phyloP scores from a whole-genome alignment of 2,888 invertebrate species.

The Bimastos eiseni region DNA sequence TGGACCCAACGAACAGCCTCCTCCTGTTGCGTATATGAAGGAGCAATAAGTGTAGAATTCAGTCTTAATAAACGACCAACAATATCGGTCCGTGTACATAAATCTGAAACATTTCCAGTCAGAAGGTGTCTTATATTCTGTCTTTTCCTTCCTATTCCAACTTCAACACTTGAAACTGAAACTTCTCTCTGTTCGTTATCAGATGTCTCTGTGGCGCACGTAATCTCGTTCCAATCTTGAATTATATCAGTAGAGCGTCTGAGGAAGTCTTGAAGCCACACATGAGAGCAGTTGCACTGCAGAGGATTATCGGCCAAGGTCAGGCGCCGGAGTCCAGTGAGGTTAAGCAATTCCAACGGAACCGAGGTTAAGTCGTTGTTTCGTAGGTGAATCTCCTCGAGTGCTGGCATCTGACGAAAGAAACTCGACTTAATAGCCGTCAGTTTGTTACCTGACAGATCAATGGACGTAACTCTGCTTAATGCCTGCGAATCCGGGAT shows the following conservation, averaged over 20 bases:
- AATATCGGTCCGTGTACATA: background rate
- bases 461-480: background rate
- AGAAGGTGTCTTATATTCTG: background rate
- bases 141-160: background rate
- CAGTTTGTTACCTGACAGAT: slow-evolving; percentile 2
- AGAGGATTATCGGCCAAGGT: background rate
- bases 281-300: background rate
- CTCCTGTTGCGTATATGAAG: background rate
- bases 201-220: background rate
- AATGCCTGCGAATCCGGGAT: background rate
- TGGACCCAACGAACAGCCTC: background rate
- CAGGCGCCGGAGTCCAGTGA: background rate
- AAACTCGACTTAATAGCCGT: background rate
- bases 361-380: background rate
- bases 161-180: background rate
- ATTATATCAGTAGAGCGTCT: background rate
- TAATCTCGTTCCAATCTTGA: background rate
- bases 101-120: background rate
- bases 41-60: background rate
- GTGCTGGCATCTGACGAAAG: background rate
- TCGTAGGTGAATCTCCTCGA: slow-evolving; percentile 10
- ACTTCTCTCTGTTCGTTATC: background rate
- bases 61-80: background rate
- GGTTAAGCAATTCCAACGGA: background rate
- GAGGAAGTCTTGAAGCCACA: background rate